A percentile compares a stretch with the other conserved stretches of the same genome.
phyloP scores from a whole-genome alignment of 2,888 invertebrate species.

The Drosophila nigricruria region DNA sequence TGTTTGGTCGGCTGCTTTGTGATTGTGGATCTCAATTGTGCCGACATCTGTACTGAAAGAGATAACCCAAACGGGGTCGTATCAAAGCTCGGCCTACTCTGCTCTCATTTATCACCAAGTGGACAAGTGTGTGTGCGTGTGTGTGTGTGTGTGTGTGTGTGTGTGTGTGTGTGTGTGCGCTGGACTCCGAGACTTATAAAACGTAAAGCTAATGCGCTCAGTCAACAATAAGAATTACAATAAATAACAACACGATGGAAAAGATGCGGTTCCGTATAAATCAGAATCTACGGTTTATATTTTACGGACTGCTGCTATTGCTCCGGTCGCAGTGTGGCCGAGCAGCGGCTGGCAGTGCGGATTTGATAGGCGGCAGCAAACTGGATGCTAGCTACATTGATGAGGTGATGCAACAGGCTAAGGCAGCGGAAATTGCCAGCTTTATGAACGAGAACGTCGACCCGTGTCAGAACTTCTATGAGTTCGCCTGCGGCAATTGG shows the following conservation, averaged over 20 bases:
- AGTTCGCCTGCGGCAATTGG: constrained; percentile 83
- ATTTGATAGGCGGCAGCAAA: constrained; percentile 15
- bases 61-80: constrained; percentile 43
- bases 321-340: neutral
- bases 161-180: neutral
- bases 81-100: constrained; percentile 1
- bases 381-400: constrained; percentile 18
- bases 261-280: constrained; percentile 14
- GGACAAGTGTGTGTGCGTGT: neutral
- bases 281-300: constrained; percentile 11
- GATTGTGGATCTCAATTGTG: constrained; percentile 12
- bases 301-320: constrained; percentile 15
- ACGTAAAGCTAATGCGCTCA: constrained; percentile 8
- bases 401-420: constrained; percentile 57
- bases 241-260: constrained; percentile 18
- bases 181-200: constrained; percentile 8
- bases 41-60: constrained; percentile 12
- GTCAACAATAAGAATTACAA: constrained; percentile 15
- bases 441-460: constrained; percentile 74
- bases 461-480: constrained; percentile 82
- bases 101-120: constrained; percentile 26
- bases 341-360: constrained; percentile 7
- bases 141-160: neutral
- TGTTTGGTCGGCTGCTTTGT: neutral
- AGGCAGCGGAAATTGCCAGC: constrained; percentile 71